Percentiles rank a stretch among this genome's conserved stretches.
These are phyloP conservation scores for Chalcosyrphus nemorum DNA, from an alignment of 2,888 invertebrate species.

Conservation along the genomic window DNA sequence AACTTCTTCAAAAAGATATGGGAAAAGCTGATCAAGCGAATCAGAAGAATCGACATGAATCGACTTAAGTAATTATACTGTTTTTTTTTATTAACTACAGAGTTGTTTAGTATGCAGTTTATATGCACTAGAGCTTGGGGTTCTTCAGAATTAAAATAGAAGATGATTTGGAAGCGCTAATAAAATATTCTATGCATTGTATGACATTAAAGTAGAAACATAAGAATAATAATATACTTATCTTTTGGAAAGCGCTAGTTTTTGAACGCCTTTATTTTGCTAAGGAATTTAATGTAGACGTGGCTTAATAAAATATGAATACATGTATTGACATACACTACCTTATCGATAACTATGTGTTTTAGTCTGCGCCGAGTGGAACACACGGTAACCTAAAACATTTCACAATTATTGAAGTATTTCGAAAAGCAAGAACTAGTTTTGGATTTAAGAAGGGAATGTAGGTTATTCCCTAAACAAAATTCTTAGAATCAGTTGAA, in stretches of 20 bases:
- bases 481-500: slow-evolving; percentile 17
- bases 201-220: too few relatives aligned
- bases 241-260: background rate
- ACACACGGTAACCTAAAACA: slow-evolving; percentile 47
- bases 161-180: too few relatives aligned
- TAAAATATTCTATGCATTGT: too few relatives aligned
- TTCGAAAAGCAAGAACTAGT: slow-evolving; percentile 1
- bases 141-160: too few relatives aligned
- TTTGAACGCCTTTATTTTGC: background rate
- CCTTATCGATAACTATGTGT: slow-evolving; percentile 35
- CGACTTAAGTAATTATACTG: too few relatives aligned
- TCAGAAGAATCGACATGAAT: too few relatives aligned
- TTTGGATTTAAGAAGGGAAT: slow-evolving; percentile 23
- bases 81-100: too few relatives aligned
- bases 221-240: too few relatives aligned
- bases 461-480: slow-evolving; percentile 6
- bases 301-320: background rate
- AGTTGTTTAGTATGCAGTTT: too few relatives aligned
- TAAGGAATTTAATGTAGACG: background rate
- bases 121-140: too few relatives aligned
- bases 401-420: slow-evolving; percentile 11
- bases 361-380: slow-evolving; percentile 30
- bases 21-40: too few relatives aligned
- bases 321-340: slow-evolving; percentile 16
- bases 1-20: too few relatives aligned